Evolutionary conservation across 2,888 invertebrate species (phyloP).

Genomic region (Alloscopus bannaensis): DNA sequence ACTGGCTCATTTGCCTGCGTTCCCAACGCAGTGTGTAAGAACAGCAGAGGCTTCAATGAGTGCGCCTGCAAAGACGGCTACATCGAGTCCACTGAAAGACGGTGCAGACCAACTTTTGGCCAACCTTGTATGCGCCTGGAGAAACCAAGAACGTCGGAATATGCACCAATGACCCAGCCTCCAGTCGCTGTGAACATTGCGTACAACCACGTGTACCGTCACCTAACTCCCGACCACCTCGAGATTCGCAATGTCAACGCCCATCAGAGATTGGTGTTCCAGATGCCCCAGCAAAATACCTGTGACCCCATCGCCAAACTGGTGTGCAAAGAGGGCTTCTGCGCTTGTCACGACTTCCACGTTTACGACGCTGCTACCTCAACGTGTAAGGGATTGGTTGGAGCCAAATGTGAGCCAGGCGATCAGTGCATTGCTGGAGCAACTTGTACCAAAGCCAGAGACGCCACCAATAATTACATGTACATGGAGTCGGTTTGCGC

Average conservation of each 20-base stretch:
- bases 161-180: no score
- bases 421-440: slow-evolving; percentile 32
- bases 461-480: no score
- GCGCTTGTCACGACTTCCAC: slow-evolving; percentile 36
- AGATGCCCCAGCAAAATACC: neutral
- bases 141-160: no score
- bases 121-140: slow-evolving; percentile 13
- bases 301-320: slow-evolving; percentile 35
- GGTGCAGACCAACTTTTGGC: slow-evolving; percentile 31
- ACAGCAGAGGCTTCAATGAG: slow-evolving; percentile 16
- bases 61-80: slow-evolving; percentile 38
- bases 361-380: slow-evolving; percentile 9
- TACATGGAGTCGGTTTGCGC: no score
- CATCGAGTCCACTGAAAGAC: slow-evolving; percentile 14
- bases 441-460: slow-evolving; percentile 17
- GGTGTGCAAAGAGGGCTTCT: slow-evolving; percentile 30
- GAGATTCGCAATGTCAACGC: no score
- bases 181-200: no score
- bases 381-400: slow-evolving; percentile 36
- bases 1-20: slow-evolving; percentile 3
- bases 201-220: no score
- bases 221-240: no score
- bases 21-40: slow-evolving; percentile 30
- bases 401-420: slow-evolving; percentile 20
- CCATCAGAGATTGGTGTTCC: no score